phyloP scores from a whole-genome alignment of 2,797 vertebrate genomes.

The Sebastes variabilis region DNA sequence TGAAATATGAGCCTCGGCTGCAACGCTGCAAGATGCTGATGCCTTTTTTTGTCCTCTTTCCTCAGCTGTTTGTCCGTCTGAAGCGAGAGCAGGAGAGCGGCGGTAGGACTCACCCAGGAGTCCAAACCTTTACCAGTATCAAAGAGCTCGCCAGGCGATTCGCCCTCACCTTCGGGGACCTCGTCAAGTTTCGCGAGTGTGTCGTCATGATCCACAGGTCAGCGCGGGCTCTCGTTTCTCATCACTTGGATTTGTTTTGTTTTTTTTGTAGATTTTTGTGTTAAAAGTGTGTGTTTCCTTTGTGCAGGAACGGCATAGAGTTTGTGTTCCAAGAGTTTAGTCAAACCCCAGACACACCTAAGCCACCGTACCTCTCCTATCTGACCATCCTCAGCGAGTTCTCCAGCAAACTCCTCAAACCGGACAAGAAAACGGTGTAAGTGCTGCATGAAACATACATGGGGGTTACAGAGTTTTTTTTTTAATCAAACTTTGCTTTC shows the following conservation, averaged over 20 bases:
- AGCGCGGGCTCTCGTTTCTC: neutral
- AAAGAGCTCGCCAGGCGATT: constrained; percentile 93
- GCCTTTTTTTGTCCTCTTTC: neutral
- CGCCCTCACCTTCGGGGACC: constrained; percentile 91
- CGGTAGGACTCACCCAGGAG: constrained; percentile 69
- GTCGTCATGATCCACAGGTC: constrained; percentile 94
- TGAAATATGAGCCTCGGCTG: neutral
- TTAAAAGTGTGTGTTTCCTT: neutral
- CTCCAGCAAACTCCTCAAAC: constrained; percentile 90
- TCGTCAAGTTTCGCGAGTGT: constrained; percentile 89
- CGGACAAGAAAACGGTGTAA: constrained; percentile 92
- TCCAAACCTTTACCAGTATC: constrained; percentile 89
- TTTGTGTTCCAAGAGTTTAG: constrained; percentile 88
- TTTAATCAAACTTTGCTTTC: neutral
- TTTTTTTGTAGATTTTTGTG: neutral
- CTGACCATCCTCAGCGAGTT: constrained; percentile 90
- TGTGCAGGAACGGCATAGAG: constrained; percentile 88
- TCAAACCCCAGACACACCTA: constrained; percentile 73
- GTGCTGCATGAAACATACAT: constrained; percentile 41
- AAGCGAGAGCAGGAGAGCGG: constrained; percentile 82
- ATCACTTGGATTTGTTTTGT: rapidly evolving
- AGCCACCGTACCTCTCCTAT: constrained; percentile 87
- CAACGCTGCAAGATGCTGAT: constrained; percentile 7
- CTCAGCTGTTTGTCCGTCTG: constrained; percentile 86
- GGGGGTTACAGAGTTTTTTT: neutral